A percentile compares a stretch with the other conserved stretches of the same genome.
Conservation (phyloP, 2,113 vertebrate species). For the Oreochromis aureus region DNA sequence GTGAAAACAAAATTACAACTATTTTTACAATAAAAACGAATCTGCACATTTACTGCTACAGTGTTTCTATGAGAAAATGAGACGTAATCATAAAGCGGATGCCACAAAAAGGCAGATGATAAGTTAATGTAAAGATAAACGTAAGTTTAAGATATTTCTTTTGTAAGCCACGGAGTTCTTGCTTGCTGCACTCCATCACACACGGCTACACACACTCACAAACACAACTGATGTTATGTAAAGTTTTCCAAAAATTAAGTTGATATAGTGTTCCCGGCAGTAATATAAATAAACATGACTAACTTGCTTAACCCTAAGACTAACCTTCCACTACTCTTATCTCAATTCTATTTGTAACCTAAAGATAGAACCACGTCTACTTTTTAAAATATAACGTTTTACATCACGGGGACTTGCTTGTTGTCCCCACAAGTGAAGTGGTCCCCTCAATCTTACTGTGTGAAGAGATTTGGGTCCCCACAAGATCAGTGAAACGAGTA, state of each 20-base stretch:
- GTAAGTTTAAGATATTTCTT: not conserved
- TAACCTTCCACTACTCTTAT: not conserved
- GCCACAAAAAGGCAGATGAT: not conserved
- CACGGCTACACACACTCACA: not conserved
- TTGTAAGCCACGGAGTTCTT: not conserved
- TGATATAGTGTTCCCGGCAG: not conserved
- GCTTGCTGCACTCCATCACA: not conserved
- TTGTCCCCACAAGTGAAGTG: not conserved
- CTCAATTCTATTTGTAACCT: not conserved
- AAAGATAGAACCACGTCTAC: not conserved
- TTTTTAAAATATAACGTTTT: not conserved
- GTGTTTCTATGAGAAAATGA: not conserved
- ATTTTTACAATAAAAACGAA: not conserved
- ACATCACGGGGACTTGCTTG: not conserved
- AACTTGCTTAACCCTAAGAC: not conserved
- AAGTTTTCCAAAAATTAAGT: not conserved
- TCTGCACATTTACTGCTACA: not conserved
- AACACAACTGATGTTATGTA: not conserved
- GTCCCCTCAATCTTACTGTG: not conserved
- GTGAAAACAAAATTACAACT: not conserved
- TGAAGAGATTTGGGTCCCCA: not conserved
- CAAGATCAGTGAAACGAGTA: not conserved
- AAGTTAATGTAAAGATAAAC: not conserved
- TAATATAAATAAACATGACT: not conserved
- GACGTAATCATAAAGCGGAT: not conserved